These are phyloP conservation scores for Eustalomyia histrio DNA, from an alignment of 2,888 invertebrate genomes.

Conservation along the genomic window DNA sequence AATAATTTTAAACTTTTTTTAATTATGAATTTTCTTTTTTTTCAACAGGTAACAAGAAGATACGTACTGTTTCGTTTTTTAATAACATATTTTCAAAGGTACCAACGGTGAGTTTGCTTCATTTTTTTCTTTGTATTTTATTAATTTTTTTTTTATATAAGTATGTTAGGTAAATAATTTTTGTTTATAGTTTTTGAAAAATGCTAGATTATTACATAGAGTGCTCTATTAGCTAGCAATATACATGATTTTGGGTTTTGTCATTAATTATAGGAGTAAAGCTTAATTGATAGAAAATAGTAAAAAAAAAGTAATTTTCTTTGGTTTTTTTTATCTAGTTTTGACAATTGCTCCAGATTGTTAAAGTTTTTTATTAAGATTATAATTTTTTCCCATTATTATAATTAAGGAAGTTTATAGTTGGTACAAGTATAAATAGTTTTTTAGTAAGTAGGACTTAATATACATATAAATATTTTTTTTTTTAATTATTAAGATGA, in stretches of 20 bases:
- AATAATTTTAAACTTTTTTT: background rate
- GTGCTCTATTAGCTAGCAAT: slow-evolving; percentile 25
- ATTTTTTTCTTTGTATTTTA: slow-evolving; percentile 10
- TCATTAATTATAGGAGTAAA: slow-evolving; percentile 31
- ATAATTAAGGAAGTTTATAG: slow-evolving; percentile 10
- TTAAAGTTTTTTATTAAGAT: slow-evolving; percentile 15
- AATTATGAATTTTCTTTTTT: background rate
- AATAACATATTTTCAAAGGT: slow-evolving; percentile 35
- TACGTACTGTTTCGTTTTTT: slow-evolving; percentile 12
- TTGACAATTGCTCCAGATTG: slow-evolving; percentile 52
- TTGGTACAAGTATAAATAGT: slow-evolving; percentile 14
- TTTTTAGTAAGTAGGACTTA: slow-evolving; percentile 7
- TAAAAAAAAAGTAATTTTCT: slow-evolving; percentile 35
- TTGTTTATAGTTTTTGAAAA: background rate
- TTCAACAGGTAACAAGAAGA: slow-evolving; percentile 53
- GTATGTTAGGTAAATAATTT: background rate
- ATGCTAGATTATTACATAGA: slow-evolving; percentile 4
- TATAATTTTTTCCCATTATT: background rate
- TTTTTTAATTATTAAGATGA: slow-evolving; percentile 13
- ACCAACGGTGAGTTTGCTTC: slow-evolving; percentile 46
- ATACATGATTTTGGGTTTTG: slow-evolving; percentile 9
- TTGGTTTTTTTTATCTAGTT: slow-evolving; percentile 6
- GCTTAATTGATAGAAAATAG: slow-evolving; percentile 42
- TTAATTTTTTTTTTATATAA: no score
- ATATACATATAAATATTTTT: background rate